Base-by-base conservation (phyloP, 2,797 vertebrate genomes). In the Paguma larvata region DNA sequence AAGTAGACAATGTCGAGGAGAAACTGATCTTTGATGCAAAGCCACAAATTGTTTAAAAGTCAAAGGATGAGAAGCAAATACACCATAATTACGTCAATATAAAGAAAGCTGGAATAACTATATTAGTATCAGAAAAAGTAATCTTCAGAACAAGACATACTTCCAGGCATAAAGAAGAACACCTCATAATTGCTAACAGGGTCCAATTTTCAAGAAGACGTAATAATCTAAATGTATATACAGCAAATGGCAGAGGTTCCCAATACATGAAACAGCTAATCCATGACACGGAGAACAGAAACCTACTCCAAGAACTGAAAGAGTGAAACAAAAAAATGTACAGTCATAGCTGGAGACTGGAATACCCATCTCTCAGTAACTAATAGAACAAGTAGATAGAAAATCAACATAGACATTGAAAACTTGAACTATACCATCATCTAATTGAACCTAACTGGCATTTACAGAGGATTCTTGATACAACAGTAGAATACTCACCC, bases 371-470 rank as follows among this genome's bases (percentile, higher is more conserved):
- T 56, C 68, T 32, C 68, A 56, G 73, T 65, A 92, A 83, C 41
- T 79, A 83, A 95, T 48, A 72, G 6, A 67, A 46, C 65, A 97
- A 73, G 23, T 30, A 90, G 63, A 75, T 25, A 87, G 32, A 91
- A 91, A 91, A 67, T 67, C 41, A n/a, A 38, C 62, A 41, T 19
- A 78, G 56, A 56, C 19, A 51, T 13, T 62, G 41, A 87, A 56
- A 63, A 51, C 68, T 23, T 59, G 38, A 73, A 68, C n/a, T 68
- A 21, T 48, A 56, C 18, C 53, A 8, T n/a, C 67, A 82, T 30
- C 19, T 79, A 79, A 53, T 32, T 70, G 18, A 77, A 91, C 18
- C 27, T 53, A 78, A 56, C 0, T 86, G 56, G 34, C 30, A 46
- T n/a, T 72, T 93, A 46, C 44, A 79, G 23, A 56, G 56, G 56